These are phyloP conservation scores for Drosophila ananassae DNA, from an alignment of 1,140 invertebrate genomes.

Conservation along the genomic window DNA sequence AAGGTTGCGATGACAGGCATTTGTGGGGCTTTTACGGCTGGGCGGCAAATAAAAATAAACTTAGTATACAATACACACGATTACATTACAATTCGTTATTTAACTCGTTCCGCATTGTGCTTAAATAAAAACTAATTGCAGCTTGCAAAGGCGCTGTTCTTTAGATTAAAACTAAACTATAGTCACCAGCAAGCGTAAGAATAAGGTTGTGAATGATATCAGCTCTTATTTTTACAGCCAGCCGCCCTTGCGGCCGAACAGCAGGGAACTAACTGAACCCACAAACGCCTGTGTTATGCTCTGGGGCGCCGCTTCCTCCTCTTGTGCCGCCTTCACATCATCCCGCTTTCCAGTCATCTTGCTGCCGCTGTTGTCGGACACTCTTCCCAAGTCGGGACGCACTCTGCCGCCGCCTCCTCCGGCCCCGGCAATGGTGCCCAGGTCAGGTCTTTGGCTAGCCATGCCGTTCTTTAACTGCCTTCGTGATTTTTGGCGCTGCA, in stretches of 20 bases:
- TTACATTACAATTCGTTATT: conserved; percentile 22
- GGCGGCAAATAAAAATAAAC: conserved; percentile 30
- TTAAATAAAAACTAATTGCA: conserved; percentile 29
- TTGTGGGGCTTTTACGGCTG: conserved; percentile 21
- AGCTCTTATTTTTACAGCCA: conserved; percentile 86
- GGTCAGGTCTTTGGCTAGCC: conserved; percentile 84
- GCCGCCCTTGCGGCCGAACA: conserved; percentile 93
- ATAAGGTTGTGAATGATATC: conserved; percentile 23
- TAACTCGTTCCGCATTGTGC: conserved; percentile 41
- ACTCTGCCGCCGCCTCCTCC: conserved; percentile 83
- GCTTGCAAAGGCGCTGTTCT: conserved; percentile 20
- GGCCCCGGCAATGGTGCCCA: conserved; percentile 83
- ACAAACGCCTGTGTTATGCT: conserved; percentile 86
- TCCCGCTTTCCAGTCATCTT: conserved; percentile 9
- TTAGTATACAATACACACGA: conserved; percentile 27
- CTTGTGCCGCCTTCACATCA: conserved; percentile 20
- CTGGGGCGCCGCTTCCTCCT: conserved; percentile 71
- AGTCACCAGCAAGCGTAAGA: conserved; percentile 34
- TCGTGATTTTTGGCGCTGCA: conserved; percentile 77
- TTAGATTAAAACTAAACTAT: conserved; percentile 27
- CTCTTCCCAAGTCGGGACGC: conserved; percentile 87
- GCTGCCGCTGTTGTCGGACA: conserved; percentile 72
- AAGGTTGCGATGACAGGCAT: conserved; percentile 51
- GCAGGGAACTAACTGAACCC: conserved; percentile 91
- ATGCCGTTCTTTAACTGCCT: conserved; percentile 83